Base-by-base conservation (phyloP, 2,797 vertebrate species). In the Cheirogaleus major region DNA sequence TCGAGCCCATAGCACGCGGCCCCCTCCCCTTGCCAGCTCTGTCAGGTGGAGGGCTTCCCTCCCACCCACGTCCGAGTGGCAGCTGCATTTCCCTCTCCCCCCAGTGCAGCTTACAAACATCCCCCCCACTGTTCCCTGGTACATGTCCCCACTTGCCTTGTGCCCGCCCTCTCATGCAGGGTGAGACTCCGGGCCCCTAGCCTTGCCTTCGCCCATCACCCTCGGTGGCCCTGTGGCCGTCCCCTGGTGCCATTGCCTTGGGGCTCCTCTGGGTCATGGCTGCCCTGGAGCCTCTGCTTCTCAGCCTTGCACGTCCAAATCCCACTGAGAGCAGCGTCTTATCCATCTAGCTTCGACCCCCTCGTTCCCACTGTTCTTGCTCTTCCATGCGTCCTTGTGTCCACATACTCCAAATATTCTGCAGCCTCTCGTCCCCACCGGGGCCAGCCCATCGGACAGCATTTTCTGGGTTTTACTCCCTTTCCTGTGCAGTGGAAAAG, bases 341-440 rank as follows among this genome's bases (percentile, higher is more conserved):
- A 1, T 17, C 23, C 55, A 15, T 30, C 18, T 25, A 17, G 2
- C 1, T 35, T 30, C 17, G 5, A 15, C 25, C 1, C 1, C 55
- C 57, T 69, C 2, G 4, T 15, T 63, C 43, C 13, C 18, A 1
- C 9, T 12, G 10, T 9, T 38, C 55, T 45, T 17, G 20, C 9
- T 55, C 38, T 61, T 85, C 13, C 17, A 0, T 1, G 3, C 4
- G 6, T 48, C 65, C 35, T 27, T 3, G 9, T 12, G 20, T 17
- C 14, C 25, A 30, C 8, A 1, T 18, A 7, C 23, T 11, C 55
- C 8, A 30, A 1, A 20, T 23, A 18, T 70, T 11, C 32, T 7
- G 2, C 20, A 8, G 15, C 20, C 30, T 38, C 41, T 67, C 1
- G 0, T 27, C 8, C 13, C 43, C 9, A 5, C n/a, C 45, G 57